Evolutionary conservation across 2,113 vertebrate genomes (phyloP).

Genomic region (Hippocampus mohnikei): DNA sequence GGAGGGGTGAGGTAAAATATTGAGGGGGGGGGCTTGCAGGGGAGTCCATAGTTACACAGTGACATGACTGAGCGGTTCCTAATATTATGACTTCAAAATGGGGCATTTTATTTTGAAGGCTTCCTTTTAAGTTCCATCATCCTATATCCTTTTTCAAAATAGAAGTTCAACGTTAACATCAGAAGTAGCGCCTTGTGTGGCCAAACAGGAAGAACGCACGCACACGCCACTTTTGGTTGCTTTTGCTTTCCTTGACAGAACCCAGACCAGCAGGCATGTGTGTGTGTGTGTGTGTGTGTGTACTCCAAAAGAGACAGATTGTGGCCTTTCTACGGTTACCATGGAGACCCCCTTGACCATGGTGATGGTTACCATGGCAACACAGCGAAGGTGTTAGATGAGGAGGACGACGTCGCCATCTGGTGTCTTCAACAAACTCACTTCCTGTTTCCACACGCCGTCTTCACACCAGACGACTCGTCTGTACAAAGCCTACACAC

Average conservation of each 20-base stretch:
- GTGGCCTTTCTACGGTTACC: background rate
- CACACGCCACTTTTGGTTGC: no score
- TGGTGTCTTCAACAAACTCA: constrained; percentile 28
- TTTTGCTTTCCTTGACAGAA: no score
- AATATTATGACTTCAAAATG: background rate
- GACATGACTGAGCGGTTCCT: background rate
- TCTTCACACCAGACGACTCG: constrained; percentile 60
- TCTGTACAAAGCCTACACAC: constrained; percentile 59
- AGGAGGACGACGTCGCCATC: background rate
- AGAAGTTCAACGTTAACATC: no score
- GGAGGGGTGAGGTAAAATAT: background rate
- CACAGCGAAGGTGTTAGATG: background rate
- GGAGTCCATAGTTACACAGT: background rate
- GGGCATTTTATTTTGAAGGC: background rate
- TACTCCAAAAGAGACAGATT: background rate
- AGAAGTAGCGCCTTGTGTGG: background rate
- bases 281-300: background rate
- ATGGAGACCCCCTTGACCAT: background rate
- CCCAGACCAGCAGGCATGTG: background rate
- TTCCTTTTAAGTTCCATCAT: background rate
- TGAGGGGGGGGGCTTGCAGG: background rate
- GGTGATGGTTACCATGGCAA: constrained; percentile 14
- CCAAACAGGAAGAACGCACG: background rate
- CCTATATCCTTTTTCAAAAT: background rate
- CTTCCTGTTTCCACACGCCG: constrained; percentile 5